Conservation (phyloP, 2,888 invertebrate species). For the Dynastes tityus region DNA sequence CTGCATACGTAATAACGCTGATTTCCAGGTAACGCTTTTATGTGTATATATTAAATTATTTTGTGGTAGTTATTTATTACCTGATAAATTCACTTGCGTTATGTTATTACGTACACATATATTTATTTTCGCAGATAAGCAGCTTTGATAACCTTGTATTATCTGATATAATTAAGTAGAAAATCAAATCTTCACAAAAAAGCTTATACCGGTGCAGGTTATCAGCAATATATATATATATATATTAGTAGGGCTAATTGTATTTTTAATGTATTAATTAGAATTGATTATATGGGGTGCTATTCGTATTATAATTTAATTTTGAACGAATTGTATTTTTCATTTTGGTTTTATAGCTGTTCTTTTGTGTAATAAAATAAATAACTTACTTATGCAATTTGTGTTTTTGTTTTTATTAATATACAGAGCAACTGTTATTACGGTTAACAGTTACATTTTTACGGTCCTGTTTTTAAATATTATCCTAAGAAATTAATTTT, state of each 20-base stretch:
- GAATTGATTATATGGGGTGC: background rate
- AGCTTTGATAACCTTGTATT: background rate
- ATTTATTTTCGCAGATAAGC: background rate
- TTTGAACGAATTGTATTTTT: no score
- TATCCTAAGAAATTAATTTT: no score
- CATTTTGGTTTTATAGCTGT: no score
- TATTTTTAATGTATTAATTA: slow-evolving; percentile 5
- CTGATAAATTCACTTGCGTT: background rate
- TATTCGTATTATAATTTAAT: background rate
- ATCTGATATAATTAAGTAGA: slow-evolving; percentile 10
- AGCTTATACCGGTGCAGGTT: background rate
- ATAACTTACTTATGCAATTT: no score
- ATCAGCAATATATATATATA: background rate
- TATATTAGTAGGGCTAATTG: background rate
- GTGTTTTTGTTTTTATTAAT: no score
- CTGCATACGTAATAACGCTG: background rate
- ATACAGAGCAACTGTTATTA: no score
- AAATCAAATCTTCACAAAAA: background rate
- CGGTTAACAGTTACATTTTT: no score
- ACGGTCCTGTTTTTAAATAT: no score
- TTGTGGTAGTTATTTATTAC: slow-evolving; percentile 6
- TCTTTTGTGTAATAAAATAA: no score
- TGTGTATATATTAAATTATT: slow-evolving; percentile 7
- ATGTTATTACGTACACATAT: background rate
- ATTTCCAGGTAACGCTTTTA: background rate